A percentile compares a stretch with the other conserved stretches of the same genome.
Evolutionary conservation across 2,888 invertebrate genomes (phyloP).

Genomic region (Drosophila crucigera): DNA sequence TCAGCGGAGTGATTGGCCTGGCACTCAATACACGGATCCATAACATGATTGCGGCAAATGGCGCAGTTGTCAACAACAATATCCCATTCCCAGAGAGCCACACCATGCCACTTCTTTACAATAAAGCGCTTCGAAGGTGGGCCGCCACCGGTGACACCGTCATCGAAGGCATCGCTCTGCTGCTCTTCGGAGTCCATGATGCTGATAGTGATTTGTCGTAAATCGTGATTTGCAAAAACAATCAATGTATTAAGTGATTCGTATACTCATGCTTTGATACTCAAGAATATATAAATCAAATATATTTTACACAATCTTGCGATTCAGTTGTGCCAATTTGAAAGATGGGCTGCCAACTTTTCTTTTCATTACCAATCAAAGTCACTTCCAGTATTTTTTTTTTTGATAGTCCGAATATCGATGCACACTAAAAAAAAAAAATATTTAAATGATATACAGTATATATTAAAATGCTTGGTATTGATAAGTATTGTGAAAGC

Average conservation of each 20-base stretch:
- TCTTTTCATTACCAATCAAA: neutral
- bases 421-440: neutral
- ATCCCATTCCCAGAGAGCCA: conserved; percentile 33
- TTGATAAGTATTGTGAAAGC: neutral
- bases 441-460: neutral
- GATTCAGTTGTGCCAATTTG: neutral
- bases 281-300: neutral
- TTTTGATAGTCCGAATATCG: neutral
- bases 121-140: conserved; percentile 17
- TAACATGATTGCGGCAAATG: conserved; percentile 51
- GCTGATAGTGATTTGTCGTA: neutral
- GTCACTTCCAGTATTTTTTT: neutral
- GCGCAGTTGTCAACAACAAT: conserved; percentile 42
- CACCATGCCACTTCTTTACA: conserved; percentile 14
- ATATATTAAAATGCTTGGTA: neutral
- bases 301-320: neutral
- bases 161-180: neutral
- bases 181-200: neutral
- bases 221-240: neutral
- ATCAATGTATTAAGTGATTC: neutral
- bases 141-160: neutral
- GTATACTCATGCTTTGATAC: neutral
- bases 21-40: conserved; percentile 52
- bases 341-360: neutral
- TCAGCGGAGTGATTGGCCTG: conserved; percentile 24